Conservation (phyloP, 2,797 vertebrate species). For the Paramormyrops hopkinsi region DNA sequence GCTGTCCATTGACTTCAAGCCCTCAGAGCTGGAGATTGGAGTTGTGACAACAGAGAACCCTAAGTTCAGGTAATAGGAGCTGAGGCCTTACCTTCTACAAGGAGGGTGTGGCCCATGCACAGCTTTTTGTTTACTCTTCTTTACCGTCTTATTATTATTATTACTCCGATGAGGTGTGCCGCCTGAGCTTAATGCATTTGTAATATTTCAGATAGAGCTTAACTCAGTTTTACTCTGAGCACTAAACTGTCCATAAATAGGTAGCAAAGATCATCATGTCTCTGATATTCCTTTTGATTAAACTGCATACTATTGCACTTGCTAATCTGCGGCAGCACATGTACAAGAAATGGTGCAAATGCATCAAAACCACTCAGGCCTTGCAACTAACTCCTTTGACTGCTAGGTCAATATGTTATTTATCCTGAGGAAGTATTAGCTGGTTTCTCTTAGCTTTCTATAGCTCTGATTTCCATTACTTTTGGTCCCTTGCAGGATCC, state of each 20-base stretch:
- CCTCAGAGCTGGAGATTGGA: slow-evolving; percentile 89
- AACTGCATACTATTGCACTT: neutral
- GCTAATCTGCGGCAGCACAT: neutral
- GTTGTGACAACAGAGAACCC: slow-evolving; percentile 83
- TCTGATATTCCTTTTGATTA: neutral
- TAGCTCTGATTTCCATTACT: neutral
- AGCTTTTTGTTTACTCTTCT: neutral
- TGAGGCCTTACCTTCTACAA: neutral
- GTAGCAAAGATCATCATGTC: neutral
- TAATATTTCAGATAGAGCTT: neutral
- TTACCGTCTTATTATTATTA: neutral
- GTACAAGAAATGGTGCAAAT: neutral
- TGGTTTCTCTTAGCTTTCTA: neutral
- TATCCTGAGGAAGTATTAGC: neutral
- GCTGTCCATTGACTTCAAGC: slow-evolving; percentile 94
- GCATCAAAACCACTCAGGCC: neutral
- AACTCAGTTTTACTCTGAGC: neutral
- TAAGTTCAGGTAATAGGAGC: slow-evolving; percentile 78
- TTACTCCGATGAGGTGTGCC: neutral
- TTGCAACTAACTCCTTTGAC: neutral
- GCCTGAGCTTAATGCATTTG: neutral
- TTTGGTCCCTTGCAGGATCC: slow-evolving; percentile 69
- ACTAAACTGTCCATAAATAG: neutral
- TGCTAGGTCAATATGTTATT: neutral
- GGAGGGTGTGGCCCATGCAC: neutral